Base-by-base conservation (phyloP, 2,888 invertebrate species). In the Catocala nupta region DNA sequence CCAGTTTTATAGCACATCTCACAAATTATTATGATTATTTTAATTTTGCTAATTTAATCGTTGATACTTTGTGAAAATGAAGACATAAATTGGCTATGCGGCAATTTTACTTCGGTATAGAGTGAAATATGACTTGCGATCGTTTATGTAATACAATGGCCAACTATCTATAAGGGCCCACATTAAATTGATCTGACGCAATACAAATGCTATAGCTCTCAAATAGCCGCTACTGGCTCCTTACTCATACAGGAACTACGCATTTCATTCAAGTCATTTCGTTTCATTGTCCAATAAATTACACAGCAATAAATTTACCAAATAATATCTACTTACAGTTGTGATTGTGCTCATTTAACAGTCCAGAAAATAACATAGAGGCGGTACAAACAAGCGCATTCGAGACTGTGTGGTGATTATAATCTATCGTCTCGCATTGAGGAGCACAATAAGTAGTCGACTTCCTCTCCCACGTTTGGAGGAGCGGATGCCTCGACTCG, bases 391-490 rank as follows among this genome's bases (percentile, higher is more conserved):
- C 79, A 81, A 80, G 77, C 78, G 73, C 75, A 81, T 80, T 81
- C 77, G 76, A 81, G 80, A 72, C 62, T 75, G 74, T 77, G 69
- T 63, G 55, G 81, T 80, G 84, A 84, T 85, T 83, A 74, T 78
- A 80, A 85, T 85, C 81, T 84, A 78, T 83, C 90, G 93, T 92
- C 92, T 92, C 93, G 93, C 91, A 90, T 91, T 92, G 90, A 90
- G 85, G 92, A 93, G 90, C 92, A 93, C 93, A 91, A 91, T 93
- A 91, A 92, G 92, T 92, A 90, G 86, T 83, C 84, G 86, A 88
- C 92, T 90, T 93, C 93, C 93, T 93, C 93, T 93, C 93, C 89
- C 93, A 93, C 93, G 93, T 89, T 90, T 87, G 84, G 87, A 82
- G 81, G 81, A 84, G 85, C 92, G 92, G 92, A 91, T 90, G 91